Conservation (phyloP, 2,888 invertebrate genomes). For the Geotrupes spiniger region DNA sequence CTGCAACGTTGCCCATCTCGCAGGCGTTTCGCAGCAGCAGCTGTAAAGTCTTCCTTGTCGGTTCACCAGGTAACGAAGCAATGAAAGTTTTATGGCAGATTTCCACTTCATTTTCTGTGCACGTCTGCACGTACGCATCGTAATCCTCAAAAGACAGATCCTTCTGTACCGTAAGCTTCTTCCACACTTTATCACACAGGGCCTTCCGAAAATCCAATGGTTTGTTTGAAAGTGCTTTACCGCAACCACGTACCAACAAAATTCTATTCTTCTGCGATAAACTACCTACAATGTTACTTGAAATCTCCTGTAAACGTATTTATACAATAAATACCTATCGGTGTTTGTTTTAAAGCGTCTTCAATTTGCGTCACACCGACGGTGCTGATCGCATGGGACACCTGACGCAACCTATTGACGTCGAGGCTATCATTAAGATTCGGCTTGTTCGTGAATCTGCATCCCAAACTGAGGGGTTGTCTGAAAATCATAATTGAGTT, state of each 20-base stretch:
- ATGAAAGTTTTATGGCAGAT: constrained; percentile 53
- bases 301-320: too few species aligned
- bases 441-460: too few species aligned
- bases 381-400: too few species aligned
- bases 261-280: constrained; percentile 51
- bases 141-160: constrained; percentile 54
- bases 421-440: too few species aligned
- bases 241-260: constrained; percentile 57
- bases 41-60: constrained; percentile 56
- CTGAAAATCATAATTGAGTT: too few species aligned
- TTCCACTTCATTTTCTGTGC: constrained; percentile 57
- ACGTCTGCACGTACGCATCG: constrained; percentile 57
- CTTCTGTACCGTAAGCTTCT: constrained; percentile 49
- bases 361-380: too few species aligned
- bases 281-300: constrained; percentile 34
- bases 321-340: too few species aligned
- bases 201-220: constrained; percentile 49
- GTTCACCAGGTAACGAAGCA: constrained; percentile 50
- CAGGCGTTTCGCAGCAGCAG: constrained; percentile 58
- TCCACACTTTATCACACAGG: constrained; percentile 57
- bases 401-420: too few species aligned
- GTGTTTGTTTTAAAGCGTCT: too few species aligned
- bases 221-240: constrained; percentile 56
- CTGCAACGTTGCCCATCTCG: constrained; percentile 57
- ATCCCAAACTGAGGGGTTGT: too few species aligned